A percentile compares a stretch with the other conserved stretches of the same genome.
Conservation (phyloP, 2,113 vertebrate genomes). For the Herpailurus yagouaroundi region DNA sequence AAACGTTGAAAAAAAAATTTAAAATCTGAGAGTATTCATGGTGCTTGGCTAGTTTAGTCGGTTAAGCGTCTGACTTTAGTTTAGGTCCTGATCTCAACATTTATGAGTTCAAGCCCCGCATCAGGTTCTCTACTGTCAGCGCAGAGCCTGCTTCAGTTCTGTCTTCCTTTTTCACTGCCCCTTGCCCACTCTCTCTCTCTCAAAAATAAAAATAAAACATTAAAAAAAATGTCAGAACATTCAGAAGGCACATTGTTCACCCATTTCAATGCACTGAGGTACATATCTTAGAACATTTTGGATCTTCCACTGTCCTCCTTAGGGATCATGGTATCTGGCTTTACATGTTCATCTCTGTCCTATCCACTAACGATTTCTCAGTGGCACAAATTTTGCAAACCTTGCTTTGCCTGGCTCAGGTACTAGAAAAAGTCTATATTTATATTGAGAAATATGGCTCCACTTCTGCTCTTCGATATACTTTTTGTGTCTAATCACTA, state of each 20-base stretch:
- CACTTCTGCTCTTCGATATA: not conserved
- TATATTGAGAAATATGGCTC: not conserved
- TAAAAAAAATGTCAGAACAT: not conserved
- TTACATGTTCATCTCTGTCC: not conserved
- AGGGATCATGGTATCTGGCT: not conserved
- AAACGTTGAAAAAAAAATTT: too few species aligned
- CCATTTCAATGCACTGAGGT: not conserved
- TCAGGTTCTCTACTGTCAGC: too few species aligned
- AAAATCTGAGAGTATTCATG: not conserved
- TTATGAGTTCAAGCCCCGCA: too few species aligned
- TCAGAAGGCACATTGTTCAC: not conserved
- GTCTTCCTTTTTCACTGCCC: too few species aligned
- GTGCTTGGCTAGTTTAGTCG: too few species aligned
- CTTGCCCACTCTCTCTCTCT: too few species aligned
- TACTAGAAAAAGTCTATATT: not conserved
- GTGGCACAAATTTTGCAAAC: not conserved
- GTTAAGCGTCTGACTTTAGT: too few species aligned
- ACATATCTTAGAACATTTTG: conserved; percentile 1
- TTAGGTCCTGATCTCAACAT: too few species aligned
- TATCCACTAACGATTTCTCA: not conserved
- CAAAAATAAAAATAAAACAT: too few species aligned
- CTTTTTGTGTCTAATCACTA: not conserved
- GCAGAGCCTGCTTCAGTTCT: too few species aligned
- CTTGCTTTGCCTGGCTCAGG: not conserved
- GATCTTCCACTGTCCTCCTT: not conserved